Conservation (phyloP, 2,888 invertebrate genomes). For the Spisula solida region DNA sequence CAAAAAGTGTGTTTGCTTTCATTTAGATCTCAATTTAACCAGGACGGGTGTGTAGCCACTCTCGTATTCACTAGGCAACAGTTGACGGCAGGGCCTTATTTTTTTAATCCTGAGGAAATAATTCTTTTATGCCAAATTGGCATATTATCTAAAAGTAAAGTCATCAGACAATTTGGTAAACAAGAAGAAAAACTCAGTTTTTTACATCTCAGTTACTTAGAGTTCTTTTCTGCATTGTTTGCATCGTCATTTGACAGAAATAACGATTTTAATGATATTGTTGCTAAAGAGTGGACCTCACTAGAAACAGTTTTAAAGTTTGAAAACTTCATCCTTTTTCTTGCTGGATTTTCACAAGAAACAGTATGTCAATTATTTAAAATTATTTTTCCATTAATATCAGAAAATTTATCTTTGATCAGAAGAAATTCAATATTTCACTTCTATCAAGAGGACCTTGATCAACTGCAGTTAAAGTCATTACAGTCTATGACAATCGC, state of each 20-base stretch:
- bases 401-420: neutral
- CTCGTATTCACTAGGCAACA: slow-evolving; percentile 8
- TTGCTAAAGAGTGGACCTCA: neutral
- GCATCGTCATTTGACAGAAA: neutral
- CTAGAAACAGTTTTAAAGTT: neutral
- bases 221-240: neutral
- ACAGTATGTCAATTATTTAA: neutral
- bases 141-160: neutral
- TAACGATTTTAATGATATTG: neutral
- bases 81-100: neutral
- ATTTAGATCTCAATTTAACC: neutral
- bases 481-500: neutral
- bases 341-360: neutral
- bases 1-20: neutral
- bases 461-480: neutral
- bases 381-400: neutral
- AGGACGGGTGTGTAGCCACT: neutral
- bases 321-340: neutral
- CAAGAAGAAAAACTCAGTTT: neutral
- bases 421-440: neutral
- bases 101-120: neutral
- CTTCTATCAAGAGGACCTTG: neutral
- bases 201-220: neutral
- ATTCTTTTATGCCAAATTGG: neutral
- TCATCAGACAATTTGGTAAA: neutral